Percentiles rank a stretch among this genome's conserved stretches.
Conservation (phyloP, 1,140 invertebrate genomes). For the Popillia japonica region DNA sequence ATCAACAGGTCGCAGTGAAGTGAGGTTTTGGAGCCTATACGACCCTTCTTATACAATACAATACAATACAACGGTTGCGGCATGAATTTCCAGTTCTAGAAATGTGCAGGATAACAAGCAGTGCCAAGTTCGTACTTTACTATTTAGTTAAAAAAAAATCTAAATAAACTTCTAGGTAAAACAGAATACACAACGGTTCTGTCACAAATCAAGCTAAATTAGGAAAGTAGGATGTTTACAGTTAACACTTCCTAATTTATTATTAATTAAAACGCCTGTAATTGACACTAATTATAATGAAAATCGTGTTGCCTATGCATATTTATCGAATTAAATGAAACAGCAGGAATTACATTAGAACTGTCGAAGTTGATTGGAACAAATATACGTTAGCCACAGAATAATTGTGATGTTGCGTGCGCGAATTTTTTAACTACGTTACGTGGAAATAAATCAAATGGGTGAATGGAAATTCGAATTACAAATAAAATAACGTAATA, state of each 20-base stretch:
- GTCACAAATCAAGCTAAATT: no score
- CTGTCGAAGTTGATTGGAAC: not conserved
- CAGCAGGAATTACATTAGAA: not conserved
- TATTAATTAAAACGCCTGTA: no score
- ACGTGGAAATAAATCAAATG: not conserved
- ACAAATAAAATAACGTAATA: not conserved
- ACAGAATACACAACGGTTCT: no score
- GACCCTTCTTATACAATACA: no score
- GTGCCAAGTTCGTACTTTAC: not conserved
- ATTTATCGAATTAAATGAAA: not conserved
- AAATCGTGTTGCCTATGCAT: no score
- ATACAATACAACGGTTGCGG: not conserved
- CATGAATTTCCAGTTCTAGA: slow-evolving; percentile 2
- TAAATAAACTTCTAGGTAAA: no score
- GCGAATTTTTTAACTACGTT: not conserved
- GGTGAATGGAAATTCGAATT: not conserved
- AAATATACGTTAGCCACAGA: not conserved
- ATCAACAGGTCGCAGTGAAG: no score
- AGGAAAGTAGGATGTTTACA: no score
- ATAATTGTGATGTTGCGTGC: not conserved
- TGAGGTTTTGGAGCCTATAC: no score
- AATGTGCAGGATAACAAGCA: not conserved
- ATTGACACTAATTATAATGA: no score
- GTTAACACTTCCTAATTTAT: no score
- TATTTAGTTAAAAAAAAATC: no score